Percentiles rank a stretch among this genome's conserved stretches.
Conservation (phyloP, 64 coral and sea anemone genomes). For the Porites lutea region DNA sequence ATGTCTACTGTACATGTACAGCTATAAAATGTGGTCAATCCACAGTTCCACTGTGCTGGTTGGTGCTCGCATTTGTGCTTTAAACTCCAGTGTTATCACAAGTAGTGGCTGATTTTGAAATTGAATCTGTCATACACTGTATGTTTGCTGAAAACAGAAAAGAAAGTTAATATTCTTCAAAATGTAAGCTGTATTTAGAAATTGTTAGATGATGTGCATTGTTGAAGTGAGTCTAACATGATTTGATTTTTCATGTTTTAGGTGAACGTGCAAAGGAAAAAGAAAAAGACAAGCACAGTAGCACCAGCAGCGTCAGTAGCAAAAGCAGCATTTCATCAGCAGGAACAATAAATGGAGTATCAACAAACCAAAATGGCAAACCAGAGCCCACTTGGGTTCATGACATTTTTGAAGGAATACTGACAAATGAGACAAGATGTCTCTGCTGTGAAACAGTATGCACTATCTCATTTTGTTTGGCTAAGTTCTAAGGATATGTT, state of each 20-base stretch:
- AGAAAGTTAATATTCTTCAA: too few species aligned
- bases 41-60: too few species aligned
- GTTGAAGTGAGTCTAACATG: neutral
- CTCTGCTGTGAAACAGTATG: constrained; percentile 99
- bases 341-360: constrained; percentile 21
- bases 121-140: too few species aligned
- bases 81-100: too few species aligned
- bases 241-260: constrained; percentile 1
- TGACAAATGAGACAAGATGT: constrained; percentile 99
- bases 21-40: too few species aligned
- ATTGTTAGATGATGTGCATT: too few species aligned
- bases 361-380: constrained; percentile 13
- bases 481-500: too few species aligned
- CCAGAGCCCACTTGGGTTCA: constrained; percentile 95
- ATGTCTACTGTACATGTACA: too few species aligned
- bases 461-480: neutral
- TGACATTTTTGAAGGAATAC: constrained; percentile 99
- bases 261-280: constrained; percentile 93
- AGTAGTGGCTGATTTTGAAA: too few species aligned
- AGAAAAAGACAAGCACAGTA: constrained; percentile 92
- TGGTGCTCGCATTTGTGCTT: too few species aligned
- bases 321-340: constrained; percentile 86
- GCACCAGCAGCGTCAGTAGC: constrained; percentile 90
- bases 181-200: too few species aligned
- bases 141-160: too few species aligned